Percentiles rank a stretch among this genome's conserved stretches.
Conservation (phyloP, 2,113 vertebrate species). For the Cyanistes caeruleus region DNA sequence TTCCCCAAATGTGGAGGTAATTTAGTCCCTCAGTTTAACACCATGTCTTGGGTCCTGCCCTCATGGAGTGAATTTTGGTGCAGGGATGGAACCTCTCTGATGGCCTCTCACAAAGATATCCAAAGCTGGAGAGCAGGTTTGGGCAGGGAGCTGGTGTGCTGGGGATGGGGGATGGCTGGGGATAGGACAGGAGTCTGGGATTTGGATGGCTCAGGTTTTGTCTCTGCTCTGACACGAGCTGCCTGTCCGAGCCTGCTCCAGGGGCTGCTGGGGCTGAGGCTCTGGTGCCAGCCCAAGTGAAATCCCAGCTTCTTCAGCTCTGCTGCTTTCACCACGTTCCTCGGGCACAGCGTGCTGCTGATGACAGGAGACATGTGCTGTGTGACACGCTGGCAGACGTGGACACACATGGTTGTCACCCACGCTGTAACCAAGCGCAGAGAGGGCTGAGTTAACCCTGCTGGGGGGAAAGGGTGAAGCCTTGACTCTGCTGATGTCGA, state of each 20-base stretch:
- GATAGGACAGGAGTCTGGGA: neutral
- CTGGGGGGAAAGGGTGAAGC: neutral
- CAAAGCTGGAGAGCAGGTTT: neutral
- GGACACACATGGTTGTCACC: neutral
- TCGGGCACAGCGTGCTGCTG: rapidly evolving
- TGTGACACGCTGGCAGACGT: neutral
- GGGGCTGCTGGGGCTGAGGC: neutral
- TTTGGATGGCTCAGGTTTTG: neutral
- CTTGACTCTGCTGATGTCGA: neutral
- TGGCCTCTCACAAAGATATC: neutral
- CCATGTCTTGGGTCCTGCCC: neutral
- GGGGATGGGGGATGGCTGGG: neutral
- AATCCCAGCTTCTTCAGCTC: neutral
- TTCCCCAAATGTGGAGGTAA: neutral
- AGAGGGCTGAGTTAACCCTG: neutral
- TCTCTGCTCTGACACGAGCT: rapidly evolving
- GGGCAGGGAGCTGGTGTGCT: neutral
- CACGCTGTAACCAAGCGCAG: rapidly evolving
- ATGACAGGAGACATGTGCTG: neutral
- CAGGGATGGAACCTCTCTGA: neutral
- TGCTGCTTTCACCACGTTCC: neutral
- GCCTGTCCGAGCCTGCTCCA: neutral
- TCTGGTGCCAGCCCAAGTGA: neutral
- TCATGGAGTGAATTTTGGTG: neutral
- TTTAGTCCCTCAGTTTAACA: neutral